Conservation (phyloP, 2,888 invertebrate species). For the Dynastes grantii region DNA sequence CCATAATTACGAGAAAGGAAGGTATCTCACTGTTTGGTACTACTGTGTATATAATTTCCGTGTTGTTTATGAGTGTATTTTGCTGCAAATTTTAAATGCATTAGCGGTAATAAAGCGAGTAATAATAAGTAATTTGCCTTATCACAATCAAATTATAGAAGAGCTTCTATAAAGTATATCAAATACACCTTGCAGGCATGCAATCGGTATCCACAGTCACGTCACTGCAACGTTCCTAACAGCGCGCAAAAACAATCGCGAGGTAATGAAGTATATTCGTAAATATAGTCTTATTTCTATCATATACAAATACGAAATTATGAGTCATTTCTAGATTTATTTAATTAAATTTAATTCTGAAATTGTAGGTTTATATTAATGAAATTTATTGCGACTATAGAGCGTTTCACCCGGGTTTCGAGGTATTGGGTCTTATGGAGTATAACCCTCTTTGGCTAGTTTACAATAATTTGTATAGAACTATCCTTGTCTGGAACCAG, state of each 20-base stretch:
- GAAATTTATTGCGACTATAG: neutral
- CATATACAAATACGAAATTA: neutral
- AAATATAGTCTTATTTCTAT: neutral
- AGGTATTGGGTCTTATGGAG: no score
- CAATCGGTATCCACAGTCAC: neutral
- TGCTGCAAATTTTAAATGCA: constrained; percentile 9
- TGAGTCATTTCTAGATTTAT: neutral
- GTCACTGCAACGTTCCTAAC: neutral
- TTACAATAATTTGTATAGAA: no score
- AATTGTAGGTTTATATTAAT: neutral
- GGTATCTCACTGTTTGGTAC: no score
- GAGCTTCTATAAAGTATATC: neutral
- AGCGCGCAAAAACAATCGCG: neutral
- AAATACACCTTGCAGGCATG: constrained; percentile 2
- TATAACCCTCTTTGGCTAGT: no score
- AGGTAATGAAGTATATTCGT: neutral
- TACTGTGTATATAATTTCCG: neutral
- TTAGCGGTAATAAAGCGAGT: neutral
- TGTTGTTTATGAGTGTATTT: neutral
- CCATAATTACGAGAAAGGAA: no score
- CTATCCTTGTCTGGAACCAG: no score
- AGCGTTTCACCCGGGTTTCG: no score
- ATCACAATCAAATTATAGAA: constrained; percentile 13
- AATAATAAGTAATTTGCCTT: constrained; percentile 23
- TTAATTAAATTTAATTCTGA: neutral